These are phyloP conservation scores for Xyrauchen texanus DNA, from an alignment of 2,113 vertebrate species.

Conservation along the genomic window DNA sequence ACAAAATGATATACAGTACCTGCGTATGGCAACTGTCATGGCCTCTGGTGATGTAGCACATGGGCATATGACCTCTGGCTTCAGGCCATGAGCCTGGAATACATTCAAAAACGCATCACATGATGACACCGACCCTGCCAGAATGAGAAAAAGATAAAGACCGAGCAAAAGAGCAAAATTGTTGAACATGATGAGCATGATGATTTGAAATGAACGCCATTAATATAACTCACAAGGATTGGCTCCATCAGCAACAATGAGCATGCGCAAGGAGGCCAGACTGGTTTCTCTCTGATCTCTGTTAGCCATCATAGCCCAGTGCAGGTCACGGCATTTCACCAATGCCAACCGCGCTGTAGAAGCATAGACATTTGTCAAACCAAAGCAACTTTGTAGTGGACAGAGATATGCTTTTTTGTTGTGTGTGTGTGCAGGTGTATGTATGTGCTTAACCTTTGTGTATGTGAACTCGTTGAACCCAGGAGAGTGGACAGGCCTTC, in stretches of 20 bases:
- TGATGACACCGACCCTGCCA: slow-evolving; percentile 93
- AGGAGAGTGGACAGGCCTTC: slow-evolving; percentile 96
- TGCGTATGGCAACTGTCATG: slow-evolving; percentile 95
- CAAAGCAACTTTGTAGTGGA: neutral
- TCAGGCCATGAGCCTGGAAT: slow-evolving; percentile 93
- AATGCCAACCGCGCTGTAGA: slow-evolving; percentile 85
- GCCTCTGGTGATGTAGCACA: slow-evolving; percentile 96
- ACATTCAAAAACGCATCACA: slow-evolving; percentile 96
- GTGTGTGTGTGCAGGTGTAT: neutral
- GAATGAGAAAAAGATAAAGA: neutral
- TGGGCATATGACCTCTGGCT: slow-evolving; percentile 95
- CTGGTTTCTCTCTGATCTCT: slow-evolving; percentile 94
- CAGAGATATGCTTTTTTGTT: neutral
- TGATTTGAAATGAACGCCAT: neutral
- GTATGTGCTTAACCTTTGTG: slow-evolving; percentile 85
- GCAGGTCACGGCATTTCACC: slow-evolving; percentile 95
- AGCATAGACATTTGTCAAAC: neutral
- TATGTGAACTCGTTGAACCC: slow-evolving; percentile 93
- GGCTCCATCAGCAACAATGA: slow-evolving; percentile 94
- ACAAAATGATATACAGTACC: slow-evolving; percentile 68
- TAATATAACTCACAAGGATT: slow-evolving; percentile 89
- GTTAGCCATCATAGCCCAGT: slow-evolving; percentile 99
- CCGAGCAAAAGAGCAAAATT: neutral
- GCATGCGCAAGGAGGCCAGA: slow-evolving; percentile 91
- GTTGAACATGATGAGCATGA: neutral